Base-by-base conservation (phyloP, 2,113 vertebrate genomes). In the Misgurnus anguillicaudatus region DNA sequence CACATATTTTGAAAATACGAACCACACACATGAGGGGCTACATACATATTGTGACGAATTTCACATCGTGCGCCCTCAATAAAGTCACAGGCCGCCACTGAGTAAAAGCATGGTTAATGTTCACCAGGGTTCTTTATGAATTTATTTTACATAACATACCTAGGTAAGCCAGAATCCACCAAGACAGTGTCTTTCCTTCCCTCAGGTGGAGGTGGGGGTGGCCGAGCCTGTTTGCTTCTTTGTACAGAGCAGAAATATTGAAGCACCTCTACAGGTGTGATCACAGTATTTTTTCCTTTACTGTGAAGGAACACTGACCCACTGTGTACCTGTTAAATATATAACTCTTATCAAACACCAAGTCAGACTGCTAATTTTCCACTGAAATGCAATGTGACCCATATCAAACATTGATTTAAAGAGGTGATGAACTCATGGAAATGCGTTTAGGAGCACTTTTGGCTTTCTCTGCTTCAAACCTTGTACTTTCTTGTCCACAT, bases 401-500 rank as follows among this genome's bases (percentile, higher is more conserved):
- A 53, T 53, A 53, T 53, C 51, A 5, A 3, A 53, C 53, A 7
- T 17, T 19, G 17, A 5, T n/a, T 17, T 55, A 5, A n/a, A 0
- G 1, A 55, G 0, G 4, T 51, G 47, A 51, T 55, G 11, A 4
- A 55, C 16, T 5, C 53, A 17, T 55, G 8, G n/a, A n/a, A 13
- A 51, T 2, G 1, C 5, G 5, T 42, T 42, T 42, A 13, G 61
- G 5, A 53, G 67, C 16, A 42, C 2, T 6, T 17, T 42, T 17
- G 17, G 19, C 17, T 24, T 16, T 47, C 19, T 71, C 9, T 68
- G 17, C 6, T 61, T 6, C 47, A 51, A 78, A 91, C 92, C 84
- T 86, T 88, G 82, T 86, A 89, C 85, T 87, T 88, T 60, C 62
- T 42, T 3, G 63, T 88, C 92, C 90, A 92, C 21, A 19, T 41